Base-by-base conservation (phyloP, 37 sponge, comb jelly and placozoan species). In the Beroe forskalii region DNA sequence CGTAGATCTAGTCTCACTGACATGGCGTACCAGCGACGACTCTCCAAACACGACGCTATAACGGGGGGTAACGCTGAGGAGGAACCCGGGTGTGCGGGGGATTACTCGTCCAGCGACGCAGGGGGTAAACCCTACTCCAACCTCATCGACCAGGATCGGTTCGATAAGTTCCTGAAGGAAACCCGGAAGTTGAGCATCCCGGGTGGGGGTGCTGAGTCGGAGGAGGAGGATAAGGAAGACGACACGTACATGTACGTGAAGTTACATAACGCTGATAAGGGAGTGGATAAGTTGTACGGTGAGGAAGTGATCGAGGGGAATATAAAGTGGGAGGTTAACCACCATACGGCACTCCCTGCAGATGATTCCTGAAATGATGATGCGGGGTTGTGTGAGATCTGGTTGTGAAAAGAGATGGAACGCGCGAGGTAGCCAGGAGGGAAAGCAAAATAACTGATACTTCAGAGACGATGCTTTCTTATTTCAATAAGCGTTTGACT, bases 131-230 rank as follows among this genome's bases (percentile, higher is more conserved):
- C 86, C 25, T 80, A 80, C 86, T 6, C 38, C 44, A 37, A 80
- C 14, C 86, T 80, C 38, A 4, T 80, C n/a, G 86, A 80, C 48
- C 28, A 80, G 86, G 86, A 40, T 25, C 40, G 55, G 55, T 43
- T 80, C 19, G 86, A 80, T 32, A 43, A 41, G 86, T 80, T 80
- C 48, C 35, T 32, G 28, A 24, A 1, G 2, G 86, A 17, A 1
- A 80, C 86, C 30, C 28, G 30, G 48, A 80, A 43, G 40, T 37
- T 80, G 30, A 80, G 86, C 31, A 44, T 80, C 27, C 3, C 86
- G 4, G 3, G 48, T 6, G 25, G 55, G 12, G 12, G 55, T 48
- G 55, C 55, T 6, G 55, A 48, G 55, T 6, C 12, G 12, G 55
- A 48, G 6, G 55, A 48, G 55, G 55, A 48, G 12, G 55, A 48